Base-by-base conservation (phyloP, 2,113 vertebrate species). In the Hystrix cristata region DNA sequence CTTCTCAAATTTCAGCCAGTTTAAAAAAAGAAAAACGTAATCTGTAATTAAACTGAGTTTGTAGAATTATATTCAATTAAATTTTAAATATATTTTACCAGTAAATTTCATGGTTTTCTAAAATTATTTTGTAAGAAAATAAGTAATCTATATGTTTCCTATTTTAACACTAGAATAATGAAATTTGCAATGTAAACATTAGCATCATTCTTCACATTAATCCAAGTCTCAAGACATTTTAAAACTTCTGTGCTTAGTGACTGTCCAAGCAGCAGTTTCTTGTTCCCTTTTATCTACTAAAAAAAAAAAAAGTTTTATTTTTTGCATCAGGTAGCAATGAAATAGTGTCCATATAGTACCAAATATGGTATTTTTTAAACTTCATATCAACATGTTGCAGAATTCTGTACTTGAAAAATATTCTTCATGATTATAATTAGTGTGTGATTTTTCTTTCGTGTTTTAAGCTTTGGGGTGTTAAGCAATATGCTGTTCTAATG, bases 251-350 rank as follows among this genome's bases (percentile, higher is more conserved):
- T 90, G 71, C 51, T 91, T 84, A 65, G 15, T 74, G 34, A 90
- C n/a, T 90, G 96, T 90, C 13, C 21, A 79, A 48, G 9, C 86
- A 14, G 90, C n/a, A 80, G 38, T 78, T 96, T 94, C 34, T 82
- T 78, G 12, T 83, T 96, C 65, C 27, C 8, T 86, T 79, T 85
- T 78, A 67, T 84, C 62, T 83, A 62, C n/a, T 86, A 21, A 1
- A 60, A 43, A 86, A 93, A 72, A 48, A 38, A 69, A 90, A 8
- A 60, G 53, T 87, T 97, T 93, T 82, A 95, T 87, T 94, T 94
- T n/a, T 94, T 93, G 43, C 4, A 79, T 91, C 31, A 83, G 59
- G 27, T 92, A 72, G 38, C 51, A 78, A 86, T 93, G 59, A 86
- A 55, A 86, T 93, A 62, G 21, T 43, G 11, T 10, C 51, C 34